Conservation (phyloP, 2,113 vertebrate species). For the Chionomys nivalis region DNA sequence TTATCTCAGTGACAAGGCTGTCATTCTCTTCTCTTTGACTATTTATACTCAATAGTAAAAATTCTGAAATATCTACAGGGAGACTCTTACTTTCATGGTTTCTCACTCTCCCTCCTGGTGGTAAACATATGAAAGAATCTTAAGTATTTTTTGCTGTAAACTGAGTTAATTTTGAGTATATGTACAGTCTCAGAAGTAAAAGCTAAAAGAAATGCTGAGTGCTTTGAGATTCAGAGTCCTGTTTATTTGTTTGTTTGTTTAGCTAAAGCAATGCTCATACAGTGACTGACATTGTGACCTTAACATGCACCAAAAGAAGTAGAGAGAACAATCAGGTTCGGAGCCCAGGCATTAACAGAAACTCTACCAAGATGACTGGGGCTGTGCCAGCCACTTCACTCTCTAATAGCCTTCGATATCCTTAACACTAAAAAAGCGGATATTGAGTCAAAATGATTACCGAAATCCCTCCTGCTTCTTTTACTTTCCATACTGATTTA, state of each 20-base stretch:
- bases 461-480: neutral
- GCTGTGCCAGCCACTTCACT: neutral
- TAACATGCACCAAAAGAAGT: neutral
- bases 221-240: neutral
- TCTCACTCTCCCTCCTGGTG: neutral
- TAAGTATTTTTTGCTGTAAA: neutral
- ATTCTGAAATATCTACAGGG: constrained; percentile 18
- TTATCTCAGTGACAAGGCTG: neutral
- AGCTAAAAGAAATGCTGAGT: neutral
- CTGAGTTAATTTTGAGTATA: neutral
- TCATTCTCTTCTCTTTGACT: neutral
- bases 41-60: neutral
- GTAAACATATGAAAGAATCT: constrained; percentile 1
- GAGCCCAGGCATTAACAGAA: neutral
- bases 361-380: neutral
- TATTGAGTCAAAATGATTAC: neutral
- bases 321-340: neutral
- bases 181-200: constrained; percentile 37
- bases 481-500: constrained; percentile 4
- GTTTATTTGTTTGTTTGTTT: neutral
- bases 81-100: neutral
- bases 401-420: neutral
- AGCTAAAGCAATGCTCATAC: neutral
- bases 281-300: neutral
- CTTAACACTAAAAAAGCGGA: neutral